These are phyloP conservation scores for Fabriciana adippe DNA, from an alignment of 2,888 invertebrate species.

Conservation along the genomic window DNA sequence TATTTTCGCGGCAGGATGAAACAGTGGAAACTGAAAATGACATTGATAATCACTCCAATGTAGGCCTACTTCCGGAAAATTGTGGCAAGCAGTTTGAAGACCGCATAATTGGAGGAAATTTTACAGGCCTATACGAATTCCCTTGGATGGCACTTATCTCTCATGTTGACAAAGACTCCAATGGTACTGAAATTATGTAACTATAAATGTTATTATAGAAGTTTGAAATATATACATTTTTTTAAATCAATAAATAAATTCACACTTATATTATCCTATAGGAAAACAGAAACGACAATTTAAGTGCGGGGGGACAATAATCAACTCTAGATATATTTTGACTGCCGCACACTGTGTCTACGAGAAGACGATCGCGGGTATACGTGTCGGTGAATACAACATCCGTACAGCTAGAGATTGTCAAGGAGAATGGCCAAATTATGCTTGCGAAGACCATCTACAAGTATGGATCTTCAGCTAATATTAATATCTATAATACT, in stretches of 20 bases:
- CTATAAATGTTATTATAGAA: conserved; percentile 21
- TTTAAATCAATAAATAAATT: too few relatives aligned
- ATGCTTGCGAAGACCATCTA: conserved; percentile 36
- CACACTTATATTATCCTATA: background rate
- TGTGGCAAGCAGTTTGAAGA: conserved; percentile 76
- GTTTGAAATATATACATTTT: too few relatives aligned
- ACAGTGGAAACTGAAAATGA: background rate
- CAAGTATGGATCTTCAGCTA: conserved; percentile 32
- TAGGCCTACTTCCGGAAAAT: conserved; percentile 39
- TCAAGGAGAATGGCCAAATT: conserved; percentile 19
- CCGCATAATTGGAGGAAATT: conserved; percentile 79
- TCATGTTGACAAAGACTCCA: conserved; percentile 54
- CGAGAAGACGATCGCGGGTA: conserved; percentile 18
- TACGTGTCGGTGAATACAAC: conserved; percentile 37
- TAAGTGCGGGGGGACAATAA: conserved; percentile 69
- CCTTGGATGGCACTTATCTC: conserved; percentile 86
- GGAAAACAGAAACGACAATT: conserved; percentile 41
- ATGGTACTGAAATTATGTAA: conserved; percentile 1
- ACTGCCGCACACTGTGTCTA: conserved; percentile 72
- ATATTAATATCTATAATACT: background rate
- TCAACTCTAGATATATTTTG: conserved; percentile 69
- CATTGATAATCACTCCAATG: conserved; percentile 48
- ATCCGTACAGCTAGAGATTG: conserved; percentile 34
- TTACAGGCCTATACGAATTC: conserved; percentile 79
- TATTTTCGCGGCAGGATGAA: background rate